These are phyloP conservation scores for Pseudomugil gertrudae DNA, from an alignment of 2,797 vertebrate species.

Conservation along the genomic window DNA sequence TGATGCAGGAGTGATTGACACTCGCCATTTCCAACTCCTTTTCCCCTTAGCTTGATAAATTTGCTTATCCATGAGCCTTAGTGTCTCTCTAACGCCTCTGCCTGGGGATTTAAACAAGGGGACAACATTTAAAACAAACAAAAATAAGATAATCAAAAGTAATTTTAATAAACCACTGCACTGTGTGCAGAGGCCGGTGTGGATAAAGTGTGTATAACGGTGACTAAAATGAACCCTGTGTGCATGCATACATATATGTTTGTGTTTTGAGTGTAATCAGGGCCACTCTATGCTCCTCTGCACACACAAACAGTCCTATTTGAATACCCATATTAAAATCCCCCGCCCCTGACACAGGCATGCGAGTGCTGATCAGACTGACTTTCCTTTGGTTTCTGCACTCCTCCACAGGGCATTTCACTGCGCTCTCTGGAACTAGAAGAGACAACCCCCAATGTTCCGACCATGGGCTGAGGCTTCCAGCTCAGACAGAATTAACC, in stretches of 20 bases:
- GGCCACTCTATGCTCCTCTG: conserved; percentile 41
- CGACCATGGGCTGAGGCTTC: conserved; percentile 66
- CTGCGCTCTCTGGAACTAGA: conserved; percentile 60
- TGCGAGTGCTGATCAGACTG: conserved; percentile 58
- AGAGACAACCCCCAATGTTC: conserved; percentile 74
- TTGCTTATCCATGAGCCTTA: not conserved
- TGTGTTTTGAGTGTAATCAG: conserved; percentile 49
- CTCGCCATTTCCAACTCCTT: conserved; percentile 11
- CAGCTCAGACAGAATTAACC: conserved; percentile 71
- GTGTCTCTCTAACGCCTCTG: conserved; percentile 17
- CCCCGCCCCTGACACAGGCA: conserved; percentile 34
- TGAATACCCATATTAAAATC: conserved; percentile 60
- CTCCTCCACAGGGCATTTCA: conserved; percentile 75
- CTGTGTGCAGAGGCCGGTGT: conserved; percentile 36
- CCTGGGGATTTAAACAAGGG: not conserved
- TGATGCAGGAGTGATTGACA: conserved; percentile 38
- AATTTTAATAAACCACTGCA: conserved; percentile 35
- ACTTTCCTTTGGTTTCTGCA: conserved; percentile 60
- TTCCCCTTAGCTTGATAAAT: conserved; percentile 14
- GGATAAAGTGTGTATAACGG: conserved; percentile 47
- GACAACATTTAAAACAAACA: not conserved
- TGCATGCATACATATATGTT: conserved; percentile 41
- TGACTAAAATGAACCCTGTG: conserved; percentile 71
- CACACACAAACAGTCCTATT: conserved; percentile 34
- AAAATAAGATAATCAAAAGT: conserved; percentile 8